A percentile compares a stretch with the other conserved stretches of the same genome.
These are phyloP conservation scores for Danionella cerebrum DNA, from an alignment of 2,113 vertebrate genomes.

Conservation along the genomic window DNA sequence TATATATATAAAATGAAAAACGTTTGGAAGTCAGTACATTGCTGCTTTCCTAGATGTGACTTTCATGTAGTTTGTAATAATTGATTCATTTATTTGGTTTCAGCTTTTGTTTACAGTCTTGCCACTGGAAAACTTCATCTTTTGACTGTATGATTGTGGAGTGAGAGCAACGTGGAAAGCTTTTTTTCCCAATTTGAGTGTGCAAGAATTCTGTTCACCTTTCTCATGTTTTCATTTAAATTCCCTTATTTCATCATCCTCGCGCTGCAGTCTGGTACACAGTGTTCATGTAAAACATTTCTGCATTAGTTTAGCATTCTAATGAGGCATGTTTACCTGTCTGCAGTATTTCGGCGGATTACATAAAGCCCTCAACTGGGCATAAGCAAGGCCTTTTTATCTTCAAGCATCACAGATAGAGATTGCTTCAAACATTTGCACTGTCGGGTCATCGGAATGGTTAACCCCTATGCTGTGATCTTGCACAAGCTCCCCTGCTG, in stretches of 20 bases:
- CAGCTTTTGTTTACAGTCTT: no score
- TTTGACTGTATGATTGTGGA: no score
- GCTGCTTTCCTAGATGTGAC: no score
- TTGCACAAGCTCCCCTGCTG: not conserved
- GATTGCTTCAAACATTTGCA: constrained; percentile 16
- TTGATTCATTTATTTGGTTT: no score
- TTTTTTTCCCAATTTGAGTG: no score
- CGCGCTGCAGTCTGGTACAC: not conserved
- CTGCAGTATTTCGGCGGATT: constrained; percentile 7
- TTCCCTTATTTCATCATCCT: not conserved
- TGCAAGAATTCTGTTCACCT: no score
- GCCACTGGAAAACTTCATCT: no score
- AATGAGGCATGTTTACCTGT: constrained; percentile 23
- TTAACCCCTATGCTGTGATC: constrained; percentile 1
- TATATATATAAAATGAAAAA: no score
- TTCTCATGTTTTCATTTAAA: constrained; percentile 8
- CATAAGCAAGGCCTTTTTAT: constrained; percentile 3
- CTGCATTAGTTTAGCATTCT: constrained; percentile 15
- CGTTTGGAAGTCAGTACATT: no score
- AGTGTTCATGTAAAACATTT: constrained; percentile 17
- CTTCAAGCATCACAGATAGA: not conserved
- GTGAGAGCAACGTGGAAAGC: no score
- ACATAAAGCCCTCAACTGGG: constrained; percentile 9
- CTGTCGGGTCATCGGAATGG: constrained; percentile 15
- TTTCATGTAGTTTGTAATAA: no score